Conservation (phyloP, 2,797 vertebrate species). For the Tauraco hartlaubi region DNA sequence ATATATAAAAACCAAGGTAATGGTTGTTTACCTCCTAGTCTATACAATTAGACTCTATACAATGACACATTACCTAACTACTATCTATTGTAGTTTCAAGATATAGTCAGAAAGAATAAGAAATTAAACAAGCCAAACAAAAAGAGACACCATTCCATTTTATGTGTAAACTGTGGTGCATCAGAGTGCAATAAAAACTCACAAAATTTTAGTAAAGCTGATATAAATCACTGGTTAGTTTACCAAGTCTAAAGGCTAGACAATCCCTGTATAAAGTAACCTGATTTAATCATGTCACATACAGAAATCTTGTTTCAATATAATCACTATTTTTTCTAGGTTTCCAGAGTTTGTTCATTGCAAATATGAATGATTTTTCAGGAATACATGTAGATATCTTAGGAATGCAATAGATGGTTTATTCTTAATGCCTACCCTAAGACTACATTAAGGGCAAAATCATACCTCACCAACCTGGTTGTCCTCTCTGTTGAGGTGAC, state of each 20-base stretch:
- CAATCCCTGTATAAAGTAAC: not conserved
- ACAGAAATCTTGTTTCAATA: not conserved
- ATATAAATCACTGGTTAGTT: not conserved
- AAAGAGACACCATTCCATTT: not conserved
- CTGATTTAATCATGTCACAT: not conserved
- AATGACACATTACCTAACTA: not conserved
- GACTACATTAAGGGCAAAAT: not conserved
- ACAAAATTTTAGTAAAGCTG: not conserved
- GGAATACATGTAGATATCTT: not conserved
- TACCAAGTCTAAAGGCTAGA: not conserved
- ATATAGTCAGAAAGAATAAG: not conserved
- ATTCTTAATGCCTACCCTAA: not conserved
- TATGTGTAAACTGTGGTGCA: not conserved
- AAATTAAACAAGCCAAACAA: not conserved
- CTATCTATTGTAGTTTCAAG: not conserved
- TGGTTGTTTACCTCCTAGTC: not conserved
- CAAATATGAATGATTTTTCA: fast-evolving
- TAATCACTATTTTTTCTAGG: not conserved
- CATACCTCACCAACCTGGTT: not conserved
- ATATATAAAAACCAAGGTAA: not conserved
- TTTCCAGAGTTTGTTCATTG: not conserved
- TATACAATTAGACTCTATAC: not conserved
- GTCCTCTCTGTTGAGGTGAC: not conserved
- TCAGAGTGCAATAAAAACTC: not conserved
- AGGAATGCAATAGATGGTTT: not conserved